A percentile compares a stretch with the other conserved stretches of the same genome.
These are phyloP conservation scores for Nicator chloris DNA, from an alignment of 2,113 vertebrate species.

Conservation along the genomic window DNA sequence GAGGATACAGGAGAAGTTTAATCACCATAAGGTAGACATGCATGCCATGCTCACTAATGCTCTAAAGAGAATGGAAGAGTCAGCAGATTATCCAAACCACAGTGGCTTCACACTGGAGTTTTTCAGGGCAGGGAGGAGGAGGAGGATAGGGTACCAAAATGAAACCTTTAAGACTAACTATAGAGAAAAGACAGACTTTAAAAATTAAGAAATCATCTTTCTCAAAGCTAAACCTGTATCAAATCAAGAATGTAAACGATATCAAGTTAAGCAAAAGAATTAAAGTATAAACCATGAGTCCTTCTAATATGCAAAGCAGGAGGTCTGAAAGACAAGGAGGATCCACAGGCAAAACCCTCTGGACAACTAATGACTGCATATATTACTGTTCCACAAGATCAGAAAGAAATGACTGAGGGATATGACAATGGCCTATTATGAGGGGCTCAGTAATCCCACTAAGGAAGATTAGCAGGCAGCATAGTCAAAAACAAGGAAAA, in stretches of 20 bases:
- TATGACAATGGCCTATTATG: neutral
- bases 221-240: neutral
- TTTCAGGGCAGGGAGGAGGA: neutral
- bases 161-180: neutral
- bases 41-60: neutral
- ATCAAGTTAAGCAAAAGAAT: neutral
- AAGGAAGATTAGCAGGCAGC: neutral
- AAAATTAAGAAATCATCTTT: neutral
- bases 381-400: neutral
- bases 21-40: neutral
- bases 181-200: neutral
- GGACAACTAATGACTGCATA: neutral
- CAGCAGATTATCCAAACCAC: neutral
- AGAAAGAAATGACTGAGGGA: neutral
- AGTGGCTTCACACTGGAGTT: neutral
- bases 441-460: neutral
- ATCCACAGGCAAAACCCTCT: neutral
- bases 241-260: neutral
- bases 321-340: neutral
- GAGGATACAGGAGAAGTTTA: neutral
- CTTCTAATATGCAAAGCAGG: neutral
- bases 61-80: neutral
- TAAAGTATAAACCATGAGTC: neutral
- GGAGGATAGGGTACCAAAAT: neutral
- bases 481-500: neutral